Percentiles rank a stretch among this genome's conserved stretches.
phyloP scores from a whole-genome alignment of 2,888 invertebrate species.

The Asteroscopus sphinx region DNA sequence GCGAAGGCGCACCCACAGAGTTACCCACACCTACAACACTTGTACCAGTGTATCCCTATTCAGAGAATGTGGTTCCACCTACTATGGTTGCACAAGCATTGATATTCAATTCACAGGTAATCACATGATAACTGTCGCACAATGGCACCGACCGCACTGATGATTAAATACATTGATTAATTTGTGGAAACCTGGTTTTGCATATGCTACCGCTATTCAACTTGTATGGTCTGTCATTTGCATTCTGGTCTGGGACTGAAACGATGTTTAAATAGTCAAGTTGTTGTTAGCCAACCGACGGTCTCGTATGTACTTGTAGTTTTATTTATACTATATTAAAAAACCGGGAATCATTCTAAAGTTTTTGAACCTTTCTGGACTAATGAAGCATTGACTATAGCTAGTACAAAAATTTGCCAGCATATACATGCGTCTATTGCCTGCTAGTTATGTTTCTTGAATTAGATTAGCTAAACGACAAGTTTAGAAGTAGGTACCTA shows the following conservation, averaged over 20 bases:
- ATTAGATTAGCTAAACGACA: too few relatives aligned
- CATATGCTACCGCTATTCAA: conserved; percentile 26
- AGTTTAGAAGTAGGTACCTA: too few relatives aligned
- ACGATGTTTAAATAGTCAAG: conserved; percentile 25
- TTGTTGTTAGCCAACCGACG: conserved; percentile 13
- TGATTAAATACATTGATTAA: conserved; percentile 41
- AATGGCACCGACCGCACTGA: conserved; percentile 43
- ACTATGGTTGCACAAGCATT: conserved; percentile 74
- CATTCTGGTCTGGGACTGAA: conserved; percentile 38
- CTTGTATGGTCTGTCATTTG: conserved; percentile 28
- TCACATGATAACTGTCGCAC: conserved; percentile 63
- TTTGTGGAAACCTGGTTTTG: conserved; percentile 45
- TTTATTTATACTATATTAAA: conserved; percentile 23
- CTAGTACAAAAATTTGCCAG: too few relatives aligned
- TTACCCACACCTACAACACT: conserved; percentile 68
- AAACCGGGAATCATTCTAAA: neutral
- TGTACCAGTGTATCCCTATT: conserved; percentile 68
- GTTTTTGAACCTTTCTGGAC: too few relatives aligned
- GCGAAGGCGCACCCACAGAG: conserved; percentile 78
- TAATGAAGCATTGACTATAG: too few relatives aligned
- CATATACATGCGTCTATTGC: too few relatives aligned
- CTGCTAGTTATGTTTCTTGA: too few relatives aligned
- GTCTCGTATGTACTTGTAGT: neutral
- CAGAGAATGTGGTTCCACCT: conserved; percentile 78
- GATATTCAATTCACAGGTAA: conserved; percentile 72